Base-by-base conservation (phyloP, 2,113 vertebrate species). In the Oncorhynchus gorbuscha region DNA sequence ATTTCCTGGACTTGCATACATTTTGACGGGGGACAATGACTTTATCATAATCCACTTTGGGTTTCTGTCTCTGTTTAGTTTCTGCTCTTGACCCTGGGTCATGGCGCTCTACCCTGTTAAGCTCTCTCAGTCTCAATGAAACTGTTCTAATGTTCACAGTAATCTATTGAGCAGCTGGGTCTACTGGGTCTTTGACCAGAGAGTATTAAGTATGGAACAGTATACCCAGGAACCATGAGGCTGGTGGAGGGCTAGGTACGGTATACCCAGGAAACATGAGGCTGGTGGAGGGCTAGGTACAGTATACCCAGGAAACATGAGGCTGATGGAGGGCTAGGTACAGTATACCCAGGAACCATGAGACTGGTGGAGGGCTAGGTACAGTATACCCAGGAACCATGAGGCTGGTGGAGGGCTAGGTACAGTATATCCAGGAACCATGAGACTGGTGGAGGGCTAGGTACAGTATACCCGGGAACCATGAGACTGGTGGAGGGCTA, bases 1-100 rank as follows among this genome's bases (percentile, higher is more conserved):
- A 74, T 78, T 71, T 83, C 58, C 84, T 65, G 80, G 71, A 85
- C 77, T 65, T 73, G 79, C 69, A 79, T 78, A 86, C 75, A 72
- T 73, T 79, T 69, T 80, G 84, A 87, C 79, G 83, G 80, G 79
- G 78, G 84, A 88, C 89, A 91, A 90, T 86, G 28, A 88, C 82
- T 90, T 84, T 85, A 83, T 87, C 81, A 76, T 85, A 83, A 88
- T 90, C 88, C 86, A 83, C 85, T 84, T 76, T 82, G 83, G 78
- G 70, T 32, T 77, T 81, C 83, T 75, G 32, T 64, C 81, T 78
- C 59, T 30, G 80, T 81, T 75, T 22, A 68, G 79, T 83, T 51
- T 51, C 76, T 81, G 76, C 74, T 77, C 76, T 75, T 83, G 80
- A 87, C 81, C 87, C 69, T 6, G 20, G 78, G 75, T 84, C 72